Base-by-base conservation (phyloP, 2,797 vertebrate species). In the Notolepis coatsorum region DNA sequence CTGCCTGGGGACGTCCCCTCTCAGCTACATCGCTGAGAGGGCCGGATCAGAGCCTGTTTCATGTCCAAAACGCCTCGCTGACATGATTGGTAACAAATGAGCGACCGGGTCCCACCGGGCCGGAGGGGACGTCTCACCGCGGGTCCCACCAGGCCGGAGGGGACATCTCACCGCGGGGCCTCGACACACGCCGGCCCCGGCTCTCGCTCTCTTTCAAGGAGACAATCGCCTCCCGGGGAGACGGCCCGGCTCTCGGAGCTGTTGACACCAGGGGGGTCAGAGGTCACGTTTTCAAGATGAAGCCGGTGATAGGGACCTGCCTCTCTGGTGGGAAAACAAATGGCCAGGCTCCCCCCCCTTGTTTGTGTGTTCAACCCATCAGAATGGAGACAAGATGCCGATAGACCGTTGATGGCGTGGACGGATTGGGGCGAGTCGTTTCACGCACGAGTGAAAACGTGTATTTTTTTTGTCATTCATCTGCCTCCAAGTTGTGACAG, bases 191-290 rank as follows among this genome's bases (percentile, higher is more conserved):
- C 51, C 66, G 50, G n/a, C n/a, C n/a, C n/a, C n/a, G n/a, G n/a
- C n/a, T n/a, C n/a, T n/a, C 71, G 50, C 77, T 75, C 68, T 77
- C 51, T 67, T 68, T 48, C n/a, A 64, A 71, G 63, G 66, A 77
- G 75, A 82, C 84, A 85, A 80, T 82, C 75, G 71, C 63, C 49
- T 57, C 71, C 69, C 81, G 85, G 90, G 82, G 71, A 84, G 73
- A 68, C 67, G 49, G 61, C 47, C 33, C 5, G 12, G 63, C 60
- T 52, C 42, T n/a, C 33, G 61, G 75, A 84, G 73, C 67, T 76
- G 81, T 81, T 84, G 79, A 82, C 84, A 80, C 53, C 74, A 61
- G n/a, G 15, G 55, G 53, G 38, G 86, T 83, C 85, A 86, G 55
- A 81, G 84, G 83, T 87, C 72, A 68, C 35, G 46, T 61, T 80